Base-by-base conservation (phyloP, 2,797 vertebrate genomes). In the Hyperoplus lanceolatus region DNA sequence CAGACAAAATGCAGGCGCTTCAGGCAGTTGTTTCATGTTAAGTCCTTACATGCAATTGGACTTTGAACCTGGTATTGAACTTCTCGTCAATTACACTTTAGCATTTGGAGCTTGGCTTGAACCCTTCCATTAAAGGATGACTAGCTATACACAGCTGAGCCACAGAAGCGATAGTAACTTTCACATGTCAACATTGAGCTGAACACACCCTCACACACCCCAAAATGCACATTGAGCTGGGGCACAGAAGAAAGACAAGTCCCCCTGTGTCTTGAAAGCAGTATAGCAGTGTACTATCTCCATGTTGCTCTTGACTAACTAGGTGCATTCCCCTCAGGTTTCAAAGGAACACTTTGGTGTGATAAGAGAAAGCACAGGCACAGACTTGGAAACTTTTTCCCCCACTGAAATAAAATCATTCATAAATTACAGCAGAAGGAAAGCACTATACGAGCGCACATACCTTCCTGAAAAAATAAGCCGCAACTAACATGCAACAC, bases 271-370 rank as follows among this genome's bases (percentile, higher is more conserved):
- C 87, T 90, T 87, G 80, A 88, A 90, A 92, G 82, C 70, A 70
- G 75, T 2, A 29, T 29, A 70, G 79, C 70, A 73, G 62, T 74
- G 54, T 69, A 81, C 29, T 69, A 82, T 83, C 66, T 89, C 77
- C 65, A 79, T 81, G 78, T 74, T 87, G 82, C 83, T 90, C 89
- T 86, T 90, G 86, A 89, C 86, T 87, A 94, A 91, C 88, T 83
- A 83, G 90, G 84, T 91, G 85, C 82, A 82, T 90, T 90, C 87
- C 29, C 83, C 83, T 78, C 21, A 73, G 78, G 89, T 81, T 73
- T 85, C 73, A 71, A 90, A 88, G 73, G 18, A 82, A 86, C 72
- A 73, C 89, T 89, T 83, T 85, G 82, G 77, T 86, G 57, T 43
- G 87, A 82, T 81, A 63, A 82, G 73, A 87, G 77, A 87, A 81